Evolutionary conservation across 2,888 invertebrate species (phyloP).

Genomic region (Hypsopygia costalis): DNA sequence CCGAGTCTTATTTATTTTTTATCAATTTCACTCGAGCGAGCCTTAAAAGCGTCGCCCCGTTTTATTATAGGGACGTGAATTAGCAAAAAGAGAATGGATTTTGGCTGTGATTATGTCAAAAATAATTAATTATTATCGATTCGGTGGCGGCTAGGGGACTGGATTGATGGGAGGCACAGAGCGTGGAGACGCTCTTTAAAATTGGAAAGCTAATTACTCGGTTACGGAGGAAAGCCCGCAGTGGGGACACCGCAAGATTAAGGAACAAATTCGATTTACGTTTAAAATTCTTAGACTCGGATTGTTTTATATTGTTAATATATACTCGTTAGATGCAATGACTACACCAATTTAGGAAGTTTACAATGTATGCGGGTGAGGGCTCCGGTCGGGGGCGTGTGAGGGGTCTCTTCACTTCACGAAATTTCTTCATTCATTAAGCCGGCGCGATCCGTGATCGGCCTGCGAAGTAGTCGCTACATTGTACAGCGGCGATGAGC

Average conservation of each 20-base stretch:
- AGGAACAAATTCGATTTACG: constrained; percentile 33
- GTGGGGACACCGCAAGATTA: constrained; percentile 50
- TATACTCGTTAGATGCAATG: constrained; percentile 20
- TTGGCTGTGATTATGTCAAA: constrained; percentile 85
- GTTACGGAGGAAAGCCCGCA: constrained; percentile 40
- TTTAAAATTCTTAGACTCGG: constrained; percentile 7
- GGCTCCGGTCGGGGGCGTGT: constrained; percentile 43
- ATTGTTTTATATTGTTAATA: constrained; percentile 2
- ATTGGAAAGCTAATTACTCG: constrained; percentile 74
- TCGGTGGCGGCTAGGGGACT: constrained; percentile 63
- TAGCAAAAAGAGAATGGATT: constrained; percentile 85
- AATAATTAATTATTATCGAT: constrained; percentile 87
- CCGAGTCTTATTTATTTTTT: constrained; percentile 75
- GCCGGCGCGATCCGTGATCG: constrained; percentile 60
- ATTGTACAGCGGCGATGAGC: constrained; percentile 59
- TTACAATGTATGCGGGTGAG: constrained; percentile 56
- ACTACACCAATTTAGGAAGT: constrained; percentile 32
- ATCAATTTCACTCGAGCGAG: constrained; percentile 70
- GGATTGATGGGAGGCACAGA: constrained; percentile 63
- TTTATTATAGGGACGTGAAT: constrained; percentile 84
- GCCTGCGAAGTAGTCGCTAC: constrained; percentile 57
- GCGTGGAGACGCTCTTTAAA: constrained; percentile 64
- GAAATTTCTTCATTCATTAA: constrained; percentile 78
- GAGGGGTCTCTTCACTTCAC: constrained; percentile 45
- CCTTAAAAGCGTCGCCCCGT: constrained; percentile 71